phyloP scores from a whole-genome alignment of 1,140 invertebrate species.

The Acromyrmex heyeri region DNA sequence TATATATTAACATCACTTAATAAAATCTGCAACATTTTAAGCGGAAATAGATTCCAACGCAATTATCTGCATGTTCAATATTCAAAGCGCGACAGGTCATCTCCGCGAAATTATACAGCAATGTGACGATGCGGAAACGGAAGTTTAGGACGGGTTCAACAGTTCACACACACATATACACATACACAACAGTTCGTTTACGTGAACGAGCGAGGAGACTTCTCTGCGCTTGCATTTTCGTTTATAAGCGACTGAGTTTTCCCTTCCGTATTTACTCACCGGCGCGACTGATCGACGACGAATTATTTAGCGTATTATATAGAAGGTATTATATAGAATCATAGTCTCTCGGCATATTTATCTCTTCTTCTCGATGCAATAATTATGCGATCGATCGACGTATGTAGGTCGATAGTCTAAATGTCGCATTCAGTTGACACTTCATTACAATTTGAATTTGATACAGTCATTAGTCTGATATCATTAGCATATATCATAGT shows the following conservation, averaged over 20 bases:
- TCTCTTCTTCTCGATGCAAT: background rate
- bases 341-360: background rate
- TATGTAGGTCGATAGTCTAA: constrained; percentile 17
- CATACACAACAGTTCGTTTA: constrained; percentile 29
- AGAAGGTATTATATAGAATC: constrained; percentile 15
- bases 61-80: constrained; percentile 68
- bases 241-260: constrained; percentile 68
- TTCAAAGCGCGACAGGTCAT: constrained; percentile 68
- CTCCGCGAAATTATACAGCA: constrained; percentile 58
- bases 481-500: background rate
- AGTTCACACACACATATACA: constrained; percentile 67
- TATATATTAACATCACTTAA: constrained; percentile 1
- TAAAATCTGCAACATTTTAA: background rate
- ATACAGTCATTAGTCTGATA: background rate
- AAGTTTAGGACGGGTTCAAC: constrained; percentile 76
- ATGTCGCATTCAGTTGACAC: background rate
- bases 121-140: constrained; percentile 75
- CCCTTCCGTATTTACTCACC: background rate
- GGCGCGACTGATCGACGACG: background rate
- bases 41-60: constrained; percentile 16
- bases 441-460: constrained; percentile 14
- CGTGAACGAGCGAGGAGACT: constrained; percentile 60
- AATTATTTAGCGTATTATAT: constrained; percentile 5
- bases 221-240: constrained; percentile 72
- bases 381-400: background rate